Percentiles rank a stretch among this genome's conserved stretches.
phyloP scores from a whole-genome alignment of 2,888 invertebrate species.

The Augiades crinisus region DNA sequence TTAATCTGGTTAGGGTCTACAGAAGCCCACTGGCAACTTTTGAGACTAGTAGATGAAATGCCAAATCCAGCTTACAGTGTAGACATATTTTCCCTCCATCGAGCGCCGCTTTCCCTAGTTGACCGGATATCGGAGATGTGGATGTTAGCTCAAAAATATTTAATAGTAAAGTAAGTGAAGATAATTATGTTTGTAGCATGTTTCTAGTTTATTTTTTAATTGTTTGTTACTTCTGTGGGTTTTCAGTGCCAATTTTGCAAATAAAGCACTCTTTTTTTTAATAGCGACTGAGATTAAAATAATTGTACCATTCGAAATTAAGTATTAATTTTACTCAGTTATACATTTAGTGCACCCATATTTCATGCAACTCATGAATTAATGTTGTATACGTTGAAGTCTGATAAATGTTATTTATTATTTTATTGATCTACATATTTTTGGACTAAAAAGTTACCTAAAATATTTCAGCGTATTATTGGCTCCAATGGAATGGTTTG shows the following conservation, averaged over 20 bases:
- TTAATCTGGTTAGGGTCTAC: slow-evolving; percentile 57
- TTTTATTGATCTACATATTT: too few species aligned
- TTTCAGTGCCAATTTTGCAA: background rate
- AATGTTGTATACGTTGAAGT: too few species aligned
- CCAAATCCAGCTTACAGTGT: slow-evolving; percentile 55
- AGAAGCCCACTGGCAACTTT: slow-evolving; percentile 53
- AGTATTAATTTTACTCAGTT: too few species aligned
- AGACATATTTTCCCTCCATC: slow-evolving; percentile 46
- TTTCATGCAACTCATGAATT: too few species aligned
- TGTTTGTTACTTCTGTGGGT: too few species aligned
- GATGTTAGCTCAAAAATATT: slow-evolving; percentile 40
- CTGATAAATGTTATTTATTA: too few species aligned
- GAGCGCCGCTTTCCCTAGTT: slow-evolving; percentile 47
- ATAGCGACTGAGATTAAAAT: too few species aligned
- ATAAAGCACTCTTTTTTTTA: too few species aligned
- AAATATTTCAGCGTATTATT: slow-evolving; percentile 8
- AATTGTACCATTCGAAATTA: too few species aligned
- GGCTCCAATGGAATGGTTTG: slow-evolving; percentile 34
- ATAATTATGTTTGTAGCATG: background rate
- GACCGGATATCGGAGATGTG: slow-evolving; percentile 45
- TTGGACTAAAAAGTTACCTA: too few species aligned
- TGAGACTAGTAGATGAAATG: slow-evolving; percentile 52
- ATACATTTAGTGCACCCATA: too few species aligned
- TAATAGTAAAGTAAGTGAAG: slow-evolving; percentile 43
- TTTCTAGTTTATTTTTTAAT: too few species aligned